Conservation (phyloP, 2,797 vertebrate genomes). For the Manis crassicaudata region DNA sequence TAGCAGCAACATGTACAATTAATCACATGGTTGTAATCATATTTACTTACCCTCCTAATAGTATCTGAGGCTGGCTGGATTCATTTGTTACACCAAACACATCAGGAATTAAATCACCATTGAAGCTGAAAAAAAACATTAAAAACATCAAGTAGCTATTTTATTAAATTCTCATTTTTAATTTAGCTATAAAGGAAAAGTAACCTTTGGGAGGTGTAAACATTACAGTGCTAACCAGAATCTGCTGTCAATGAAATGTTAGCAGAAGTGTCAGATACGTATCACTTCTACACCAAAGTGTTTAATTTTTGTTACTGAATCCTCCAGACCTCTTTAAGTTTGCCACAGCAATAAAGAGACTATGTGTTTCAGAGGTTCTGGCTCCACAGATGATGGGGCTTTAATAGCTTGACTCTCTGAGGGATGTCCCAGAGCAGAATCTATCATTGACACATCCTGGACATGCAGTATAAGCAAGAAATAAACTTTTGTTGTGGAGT, state of each 20-base stretch:
- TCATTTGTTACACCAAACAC: constrained; percentile 90
- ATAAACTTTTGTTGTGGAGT: background rate
- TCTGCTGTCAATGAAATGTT: background rate
- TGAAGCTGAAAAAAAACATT: constrained; percentile 90
- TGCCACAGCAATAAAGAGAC: background rate
- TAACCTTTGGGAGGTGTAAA: background rate
- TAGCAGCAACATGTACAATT: background rate
- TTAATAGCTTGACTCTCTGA: background rate
- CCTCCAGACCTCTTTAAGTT: background rate
- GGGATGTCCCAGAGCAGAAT: background rate
- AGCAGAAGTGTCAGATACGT: background rate
- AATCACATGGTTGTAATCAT: background rate
- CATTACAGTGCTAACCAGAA: background rate
- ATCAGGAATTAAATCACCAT: constrained; percentile 97
- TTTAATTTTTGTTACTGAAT: background rate
- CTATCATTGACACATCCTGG: background rate
- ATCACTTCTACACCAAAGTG: background rate
- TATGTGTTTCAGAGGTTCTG: background rate
- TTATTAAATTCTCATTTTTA: background rate
- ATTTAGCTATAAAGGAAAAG: background rate
- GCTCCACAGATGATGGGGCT: fast-evolving
- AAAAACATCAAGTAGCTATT: constrained; percentile 59
- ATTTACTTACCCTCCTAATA: constrained; percentile 89
- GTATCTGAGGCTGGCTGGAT: constrained; percentile 85
- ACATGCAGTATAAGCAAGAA: background rate